A percentile compares a stretch with the other conserved stretches of the same genome.
phyloP scores from a whole-genome alignment of 2,797 vertebrate species.

The Catamblyrhynchus diadema region DNA sequence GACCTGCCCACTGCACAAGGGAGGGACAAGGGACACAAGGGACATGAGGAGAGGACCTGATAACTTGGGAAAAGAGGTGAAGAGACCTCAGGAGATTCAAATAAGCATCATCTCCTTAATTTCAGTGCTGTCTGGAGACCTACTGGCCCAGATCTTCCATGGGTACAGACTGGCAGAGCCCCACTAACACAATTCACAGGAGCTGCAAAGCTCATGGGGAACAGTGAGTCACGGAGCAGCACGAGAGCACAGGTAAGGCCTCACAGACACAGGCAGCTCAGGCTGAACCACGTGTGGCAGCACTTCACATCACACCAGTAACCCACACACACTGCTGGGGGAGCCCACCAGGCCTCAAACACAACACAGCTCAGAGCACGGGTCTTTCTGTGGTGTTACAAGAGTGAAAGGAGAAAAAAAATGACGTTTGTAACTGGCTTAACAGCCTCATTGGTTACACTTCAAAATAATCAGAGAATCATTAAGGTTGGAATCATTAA shows the following conservation, averaged over 20 bases:
- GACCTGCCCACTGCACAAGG: neutral
- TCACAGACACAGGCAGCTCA: rapidly evolving
- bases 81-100: neutral
- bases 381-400: neutral
- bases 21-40: neutral
- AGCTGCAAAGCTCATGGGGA: neutral
- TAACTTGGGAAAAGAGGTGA: neutral
- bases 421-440: neutral
- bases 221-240: rapidly evolving
- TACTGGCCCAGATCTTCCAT: neutral
- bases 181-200: neutral
- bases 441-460: neutral
- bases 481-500: neutral
- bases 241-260: neutral
- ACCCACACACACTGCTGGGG: rapidly evolving
- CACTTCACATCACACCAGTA: rapidly evolving
- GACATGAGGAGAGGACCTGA: neutral
- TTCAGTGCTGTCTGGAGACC: conserved; percentile 8
- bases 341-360: neutral
- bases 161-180: neutral
- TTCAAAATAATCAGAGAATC: neutral
- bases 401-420: neutral
- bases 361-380: rapidly evolving
- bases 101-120: neutral
- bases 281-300: neutral